Conservation (phyloP, 1,140 invertebrate species). For the Bombus soroeensis region DNA sequence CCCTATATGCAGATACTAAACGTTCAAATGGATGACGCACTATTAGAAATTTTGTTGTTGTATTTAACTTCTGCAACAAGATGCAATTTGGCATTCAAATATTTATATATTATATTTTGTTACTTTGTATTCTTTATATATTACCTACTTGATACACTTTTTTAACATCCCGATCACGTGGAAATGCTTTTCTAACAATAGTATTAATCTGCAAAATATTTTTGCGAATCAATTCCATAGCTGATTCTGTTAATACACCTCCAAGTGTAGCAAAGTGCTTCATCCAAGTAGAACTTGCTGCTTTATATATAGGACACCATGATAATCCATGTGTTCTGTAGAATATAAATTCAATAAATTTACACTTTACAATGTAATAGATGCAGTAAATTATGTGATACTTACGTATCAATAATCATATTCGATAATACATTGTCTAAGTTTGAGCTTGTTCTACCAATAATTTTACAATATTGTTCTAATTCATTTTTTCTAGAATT, state of each 20-base stretch:
- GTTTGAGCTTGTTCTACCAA: conserved; percentile 15
- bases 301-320: conserved; percentile 85
- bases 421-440: conserved; percentile 62
- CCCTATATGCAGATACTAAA: conserved; percentile 86
- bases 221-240: conserved; percentile 55
- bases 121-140: neutral
- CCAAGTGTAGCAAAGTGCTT: conserved; percentile 84
- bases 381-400: neutral
- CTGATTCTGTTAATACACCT: conserved; percentile 74
- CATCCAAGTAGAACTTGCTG: conserved; percentile 84
- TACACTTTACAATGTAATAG: neutral
- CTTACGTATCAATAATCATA: conserved; percentile 74
- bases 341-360: conserved; percentile 33
- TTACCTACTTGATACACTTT: conserved; percentile 68
- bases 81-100: neutral
- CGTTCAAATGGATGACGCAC: conserved; percentile 87
- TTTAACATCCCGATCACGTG: conserved; percentile 48
- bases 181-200: conserved; percentile 75
- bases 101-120: neutral
- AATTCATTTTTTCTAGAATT: conserved; percentile 53
- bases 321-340: conserved; percentile 79
- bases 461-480: conserved; percentile 43
- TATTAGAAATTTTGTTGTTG: conserved; percentile 78
- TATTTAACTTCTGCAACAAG: conserved; percentile 61
- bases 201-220: conserved; percentile 72